Evolutionary conservation across 2,888 invertebrate species (phyloP), one percentile per base, ranked within the genome.

Genomic region (Rhorus exstirpatorius): DNA sequence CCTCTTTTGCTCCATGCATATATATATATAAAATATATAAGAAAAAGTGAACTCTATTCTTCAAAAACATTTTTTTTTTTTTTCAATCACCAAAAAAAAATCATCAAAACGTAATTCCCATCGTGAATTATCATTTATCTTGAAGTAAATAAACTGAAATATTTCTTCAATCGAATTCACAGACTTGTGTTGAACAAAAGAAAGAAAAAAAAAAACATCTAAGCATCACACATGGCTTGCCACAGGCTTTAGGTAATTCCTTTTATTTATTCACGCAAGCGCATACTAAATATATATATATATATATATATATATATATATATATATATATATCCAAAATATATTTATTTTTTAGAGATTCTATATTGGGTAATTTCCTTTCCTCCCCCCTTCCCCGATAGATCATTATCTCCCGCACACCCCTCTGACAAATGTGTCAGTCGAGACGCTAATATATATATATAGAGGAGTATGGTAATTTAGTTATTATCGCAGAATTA

Each of bases 401-500:
- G 26, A 38, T 68, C 75, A 55, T 72, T 41, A 41, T 49, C 19
- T 44, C 44, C 55, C 38, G n/a, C 60, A 24, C 31, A 38, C n/a
- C 61, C 68, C 75, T 71, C 60, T 44, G 72, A 77, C 55, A 46
- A 67, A 74, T 75, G 49, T 53, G 38, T 74, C 79, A 31, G 44
- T 76, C 53, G 58, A 71, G 58, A 70, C 65, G 53, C 67, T 78
- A 83, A 83, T 84, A 68, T 51, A 68, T 19, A 44, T 51, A 63
- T 70, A 60, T 68, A 78, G 58, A 68, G n/a, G 61, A 84, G 65
- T 76, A 76, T 84, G 84, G 46, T 58, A 84, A 84, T 82, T 85
- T 85, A 85, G 78, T 84, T 83, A 84, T 82, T 83, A 84, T 83
- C 76, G 71, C 72, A 84, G 60, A 51, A 61, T 58, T 63, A 80